Evolutionary conservation across 2,797 vertebrate species (phyloP), one percentile per base, ranked within the genome.

Genomic region (Syngnathus acus): DNA sequence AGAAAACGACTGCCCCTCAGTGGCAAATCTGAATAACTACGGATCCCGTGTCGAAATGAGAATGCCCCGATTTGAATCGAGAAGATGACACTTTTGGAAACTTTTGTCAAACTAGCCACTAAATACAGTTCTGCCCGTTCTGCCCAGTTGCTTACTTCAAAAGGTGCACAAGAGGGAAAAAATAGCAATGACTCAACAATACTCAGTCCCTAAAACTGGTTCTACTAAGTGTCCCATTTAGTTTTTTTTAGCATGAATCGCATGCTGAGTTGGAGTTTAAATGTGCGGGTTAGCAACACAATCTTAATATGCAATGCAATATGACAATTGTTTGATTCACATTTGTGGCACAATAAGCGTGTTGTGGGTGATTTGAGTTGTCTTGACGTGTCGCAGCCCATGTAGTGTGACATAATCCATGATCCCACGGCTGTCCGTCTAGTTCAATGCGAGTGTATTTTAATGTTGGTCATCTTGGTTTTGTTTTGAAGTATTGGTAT

Each of bases 1-100:
- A 70, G 66, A 81, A 66, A 51, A 2, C 47, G 86, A 84, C 83
- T 87, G 88, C 85, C 90, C 80, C 79, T 86, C 75, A 78, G 88
- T 89, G 91, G 68, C 74, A 65, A 58, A 62, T 9, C 32, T 39
- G 11, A 39, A 58, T 16, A 58, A 58, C 14, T 37, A 58, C 19
- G 1, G 7, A 39, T 17, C 2, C 16, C 19, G 32, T 58, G 17
- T 59, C 7, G 19, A 21, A 40, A 60, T 23, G 10, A 7, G 0
- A 21, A 42, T 61, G 37, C 4, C 59, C 19, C 3, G 39, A 42
- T 60, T 40, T n/a, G 19, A 42, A 19, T 8, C n/a, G 39, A 39
- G 21, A 54, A 26, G 9, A 54, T 3, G 23, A 9, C 21, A 40
- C 9, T 40, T n/a, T n/a, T 61, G 59, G 59, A 42, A 23, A 14